Evolutionary conservation across 1,140 invertebrate genomes (phyloP), one percentile per base, ranked within the genome.

Genomic region (Sycophila sp.): DNA sequence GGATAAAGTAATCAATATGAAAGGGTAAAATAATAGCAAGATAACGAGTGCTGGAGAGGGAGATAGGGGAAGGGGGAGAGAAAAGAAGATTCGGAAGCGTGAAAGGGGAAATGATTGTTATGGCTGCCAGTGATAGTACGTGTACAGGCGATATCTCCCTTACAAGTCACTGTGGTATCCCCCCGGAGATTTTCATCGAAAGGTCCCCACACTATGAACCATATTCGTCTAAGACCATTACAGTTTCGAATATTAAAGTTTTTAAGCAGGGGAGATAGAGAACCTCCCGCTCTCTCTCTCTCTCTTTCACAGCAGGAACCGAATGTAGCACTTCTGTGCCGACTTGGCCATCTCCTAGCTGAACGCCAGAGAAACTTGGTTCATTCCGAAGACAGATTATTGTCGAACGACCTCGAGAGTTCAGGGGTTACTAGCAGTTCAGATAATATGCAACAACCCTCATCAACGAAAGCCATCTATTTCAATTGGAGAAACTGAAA

Each of bases 371-470:
- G 24, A 6, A 22, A 22, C 17, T 26, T 58, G 15, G 30, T 4
- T n/a, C 30, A 17, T 17, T n/a, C n/a, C 42, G 40, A 68, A 69
- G 28, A 24, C n/a, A n/a, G 56, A 69, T 77, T n/a, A n/a, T n/a
- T n/a, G n/a, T n/a, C n/a, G n/a, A n/a, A 77, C 65, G 69, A 78
- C 77, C 74, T 56, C 69, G 67, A 58, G 56, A 63, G 59, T 51
- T 34, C 55, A 58, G 30, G 51, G 65, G 69, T 72, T 71, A 73
- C 74, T 78, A 76, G 64, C 65, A 51, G 45, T 36, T 36, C 49
- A 74, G 76, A 78, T 78, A 77, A 73, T 70, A 38, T 17, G 55
- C 73, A 76, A 77, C 76, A 67, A 76, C 70, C 65, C 15, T 42
- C 49, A 42, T 15, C 15, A 69, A 62, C 72, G 77, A 72, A 77